Base-by-base conservation (phyloP, 2,888 invertebrate species). In the Epirrita christyi region DNA sequence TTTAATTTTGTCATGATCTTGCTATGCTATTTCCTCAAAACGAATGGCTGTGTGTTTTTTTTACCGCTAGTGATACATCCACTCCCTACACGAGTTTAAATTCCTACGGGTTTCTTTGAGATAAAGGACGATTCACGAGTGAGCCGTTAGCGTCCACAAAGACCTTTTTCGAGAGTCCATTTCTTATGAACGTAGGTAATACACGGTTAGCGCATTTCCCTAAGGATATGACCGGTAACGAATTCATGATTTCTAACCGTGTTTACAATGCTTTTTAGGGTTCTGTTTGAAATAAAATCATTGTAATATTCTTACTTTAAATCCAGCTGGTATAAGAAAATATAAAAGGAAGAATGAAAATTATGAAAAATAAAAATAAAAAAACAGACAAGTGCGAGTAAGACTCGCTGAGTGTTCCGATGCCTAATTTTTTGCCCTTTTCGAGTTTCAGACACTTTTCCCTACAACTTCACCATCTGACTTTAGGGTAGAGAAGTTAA, bases 151-250 rank as follows among this genome's bases (percentile, higher is more conserved):
- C 72, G 72, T 75, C 70, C 71, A 75, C 78, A 80, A 79, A 80
- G 76, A 71, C 78, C 75, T 73, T 80, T 78, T 75, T 73, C 67
- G 67, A 66, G 74, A 74, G 75, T 79, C 78, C 77, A 75, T 79
- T 79, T 74, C 80, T 77, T 77, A 66, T 66, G 67, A 65, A 73
- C 73, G 68, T 68, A 76, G 73, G 75, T 80, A 76, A 79, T 78
- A 78, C 67, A 76, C 73, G 79, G 78, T 76, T 78, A 78, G 69
- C 76, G 74, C 78, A 79, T 78, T 80, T 76, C 78, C 76, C 80
- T 73, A 66, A 73, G 80, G 81, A 78, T 73, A 72, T 72, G 68
- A 65, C 71, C 68, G 71, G 69, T 67, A 73, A 72, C 64, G 70
- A 75, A 79, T 78, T 78, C 80, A 80, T 78, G 75, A 78, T 76